Percentiles rank a stretch among this genome's conserved stretches.
These are phyloP conservation scores for Leptopilina drosophilae DNA, from an alignment of 2,888 invertebrate species.

Conservation along the genomic window DNA sequence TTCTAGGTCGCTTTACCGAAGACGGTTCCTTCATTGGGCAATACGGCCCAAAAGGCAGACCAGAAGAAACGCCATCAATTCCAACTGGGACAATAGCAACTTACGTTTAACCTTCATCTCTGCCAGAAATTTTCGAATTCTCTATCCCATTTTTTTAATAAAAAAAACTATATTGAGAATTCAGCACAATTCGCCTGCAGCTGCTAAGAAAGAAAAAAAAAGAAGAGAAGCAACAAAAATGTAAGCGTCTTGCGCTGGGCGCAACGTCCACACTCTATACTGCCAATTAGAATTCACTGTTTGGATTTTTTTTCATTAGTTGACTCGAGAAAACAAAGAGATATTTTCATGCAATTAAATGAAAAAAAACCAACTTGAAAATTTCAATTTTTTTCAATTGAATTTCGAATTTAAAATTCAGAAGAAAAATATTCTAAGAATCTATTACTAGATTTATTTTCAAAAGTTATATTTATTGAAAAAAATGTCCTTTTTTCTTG, in stretches of 20 bases:
- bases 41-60: slow-evolving; percentile 86
- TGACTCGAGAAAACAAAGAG: slow-evolving; percentile 22
- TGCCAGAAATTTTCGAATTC: slow-evolving; percentile 48
- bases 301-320: slow-evolving; percentile 67
- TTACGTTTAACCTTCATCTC: slow-evolving; percentile 79
- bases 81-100: slow-evolving; percentile 81
- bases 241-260: slow-evolving; percentile 75
- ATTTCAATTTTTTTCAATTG: not conserved
- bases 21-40: slow-evolving; percentile 98
- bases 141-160: slow-evolving; percentile 45
- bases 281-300: slow-evolving; percentile 73
- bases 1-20: slow-evolving; percentile 92
- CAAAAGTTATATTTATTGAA: not conserved
- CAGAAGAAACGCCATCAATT: slow-evolving; percentile 77
- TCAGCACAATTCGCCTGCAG: slow-evolving; percentile 64
- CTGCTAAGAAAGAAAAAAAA: slow-evolving; percentile 56
- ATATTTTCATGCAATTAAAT: not conserved
- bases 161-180: slow-evolving; percentile 41
- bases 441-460: not conserved
- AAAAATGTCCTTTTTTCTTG: not conserved
- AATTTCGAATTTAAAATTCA: too few relatives aligned
- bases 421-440: not conserved
- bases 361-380: not conserved
- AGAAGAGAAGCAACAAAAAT: slow-evolving; percentile 53
- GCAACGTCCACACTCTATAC: slow-evolving; percentile 75